Evolutionary conservation across 2,888 invertebrate species (phyloP).

Genomic region (Zaprionus obscuricornis): DNA sequence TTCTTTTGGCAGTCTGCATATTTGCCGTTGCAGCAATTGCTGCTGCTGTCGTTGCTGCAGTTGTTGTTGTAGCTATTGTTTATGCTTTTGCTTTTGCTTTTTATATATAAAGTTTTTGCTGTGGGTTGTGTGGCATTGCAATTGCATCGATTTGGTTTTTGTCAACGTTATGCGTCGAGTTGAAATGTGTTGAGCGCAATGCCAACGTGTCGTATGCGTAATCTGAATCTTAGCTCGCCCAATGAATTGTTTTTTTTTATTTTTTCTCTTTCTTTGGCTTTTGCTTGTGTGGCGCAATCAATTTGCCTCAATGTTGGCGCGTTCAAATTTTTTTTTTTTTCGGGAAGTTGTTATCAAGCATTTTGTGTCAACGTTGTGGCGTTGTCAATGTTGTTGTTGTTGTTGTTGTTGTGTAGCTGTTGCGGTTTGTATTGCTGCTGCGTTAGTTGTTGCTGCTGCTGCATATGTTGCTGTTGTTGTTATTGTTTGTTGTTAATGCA

Average conservation of each 20-base stretch:
- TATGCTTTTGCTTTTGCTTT: conserved; percentile 10
- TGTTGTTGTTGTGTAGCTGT: conserved; percentile 15
- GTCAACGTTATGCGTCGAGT: conserved; percentile 26
- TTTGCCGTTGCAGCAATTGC: conserved; percentile 35
- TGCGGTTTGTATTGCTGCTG: conserved; percentile 15
- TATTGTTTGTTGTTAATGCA: conserved; percentile 34
- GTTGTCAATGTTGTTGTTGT: conserved; percentile 3
- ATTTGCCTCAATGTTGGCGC: conserved; percentile 32
- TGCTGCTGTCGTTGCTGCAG: conserved; percentile 15
- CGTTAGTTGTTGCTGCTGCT: conserved; percentile 13
- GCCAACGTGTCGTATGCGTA: conserved; percentile 61
- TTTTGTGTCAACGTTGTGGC: conserved; percentile 44
- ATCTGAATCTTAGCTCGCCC: conserved; percentile 49
- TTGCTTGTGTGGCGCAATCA: conserved; percentile 34
- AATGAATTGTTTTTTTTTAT: conserved; percentile 18
- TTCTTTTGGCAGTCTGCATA: conserved; percentile 70
- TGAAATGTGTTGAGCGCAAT: conserved; percentile 4
- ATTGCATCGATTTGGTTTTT: conserved; percentile 12
- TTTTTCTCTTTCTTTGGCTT: conserved; percentile 14
- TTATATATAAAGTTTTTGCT: conserved; percentile 18
- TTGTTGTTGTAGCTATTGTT: background rate
- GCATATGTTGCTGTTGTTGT: conserved; percentile 16
- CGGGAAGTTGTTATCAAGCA: conserved; percentile 72
- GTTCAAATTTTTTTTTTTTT: conserved; percentile 52
- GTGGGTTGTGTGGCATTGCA: conserved; percentile 1